These are phyloP conservation scores for Sebastes matsubarae DNA, from an alignment of 2,797 vertebrate genomes.

Conservation along the genomic window DNA sequence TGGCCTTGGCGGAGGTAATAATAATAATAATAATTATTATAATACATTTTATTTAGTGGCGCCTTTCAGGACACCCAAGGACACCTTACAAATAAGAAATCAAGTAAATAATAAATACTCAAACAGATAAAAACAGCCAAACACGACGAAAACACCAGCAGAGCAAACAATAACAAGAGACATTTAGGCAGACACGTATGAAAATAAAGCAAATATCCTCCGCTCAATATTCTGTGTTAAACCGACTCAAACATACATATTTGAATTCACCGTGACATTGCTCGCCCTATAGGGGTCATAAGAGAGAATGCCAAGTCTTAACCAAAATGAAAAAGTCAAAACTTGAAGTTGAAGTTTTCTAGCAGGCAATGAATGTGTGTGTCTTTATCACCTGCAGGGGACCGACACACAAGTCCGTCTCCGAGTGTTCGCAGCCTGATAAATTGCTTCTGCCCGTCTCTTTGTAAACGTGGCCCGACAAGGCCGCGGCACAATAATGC, in stretches of 20 bases:
- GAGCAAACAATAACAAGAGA: too few relatives aligned
- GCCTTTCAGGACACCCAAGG: too few relatives aligned
- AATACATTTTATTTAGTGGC: too few relatives aligned
- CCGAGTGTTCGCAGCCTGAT: slow-evolving; percentile 36
- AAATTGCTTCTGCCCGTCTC: slow-evolving; percentile 60
- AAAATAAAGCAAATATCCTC: too few relatives aligned
- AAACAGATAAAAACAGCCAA: too few relatives aligned
- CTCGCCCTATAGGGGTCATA: not conserved
- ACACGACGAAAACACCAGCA: too few relatives aligned
- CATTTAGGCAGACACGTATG: too few relatives aligned
- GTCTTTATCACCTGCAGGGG: slow-evolving; percentile 28
- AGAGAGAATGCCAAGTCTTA: not conserved
- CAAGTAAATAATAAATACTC: too few relatives aligned
- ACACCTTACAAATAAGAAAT: too few relatives aligned
- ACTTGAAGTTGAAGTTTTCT: slow-evolving; percentile 26
- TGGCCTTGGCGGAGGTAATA: too few relatives aligned
- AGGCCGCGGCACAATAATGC: slow-evolving; percentile 55
- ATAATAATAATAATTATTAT: too few relatives aligned
- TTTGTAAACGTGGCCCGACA: slow-evolving; percentile 56
- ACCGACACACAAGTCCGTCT: slow-evolving; percentile 27
- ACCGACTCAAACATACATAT: not conserved
- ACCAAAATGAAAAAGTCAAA: not conserved
- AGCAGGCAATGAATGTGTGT: not conserved
- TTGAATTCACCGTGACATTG: not conserved
- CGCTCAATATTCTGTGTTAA: not conserved